These are phyloP conservation scores for Sorex araneus DNA, from an alignment of 2,113 vertebrate species.

Conservation along the genomic window DNA sequence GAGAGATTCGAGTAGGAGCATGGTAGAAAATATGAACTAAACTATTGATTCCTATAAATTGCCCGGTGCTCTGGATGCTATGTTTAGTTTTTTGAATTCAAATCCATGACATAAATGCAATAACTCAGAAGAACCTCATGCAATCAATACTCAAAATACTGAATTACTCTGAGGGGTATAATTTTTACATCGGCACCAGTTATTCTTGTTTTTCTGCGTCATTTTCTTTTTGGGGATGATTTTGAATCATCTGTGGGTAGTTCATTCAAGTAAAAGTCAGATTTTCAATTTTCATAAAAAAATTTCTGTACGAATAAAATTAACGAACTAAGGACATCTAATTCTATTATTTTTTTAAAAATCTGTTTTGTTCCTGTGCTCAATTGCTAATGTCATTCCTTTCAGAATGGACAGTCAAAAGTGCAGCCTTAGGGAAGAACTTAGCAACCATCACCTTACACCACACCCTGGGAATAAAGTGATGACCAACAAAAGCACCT, in stretches of 20 bases:
- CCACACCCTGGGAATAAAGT: not conserved
- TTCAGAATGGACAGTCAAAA: not conserved
- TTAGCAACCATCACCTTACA: too few species aligned
- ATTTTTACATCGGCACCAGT: slow-evolving; percentile 41
- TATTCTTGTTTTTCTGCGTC: slow-evolving; percentile 46
- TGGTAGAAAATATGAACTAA: slow-evolving; percentile 58
- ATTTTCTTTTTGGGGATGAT: slow-evolving; percentile 56
- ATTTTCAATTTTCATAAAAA: slow-evolving; percentile 47
- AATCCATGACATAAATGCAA: slow-evolving; percentile 25
- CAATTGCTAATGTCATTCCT: not conserved
- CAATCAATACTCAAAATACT: not conserved
- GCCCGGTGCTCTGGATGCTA: slow-evolving; percentile 8
- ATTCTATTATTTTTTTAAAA: not conserved
- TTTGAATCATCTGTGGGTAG: slow-evolving; percentile 69
- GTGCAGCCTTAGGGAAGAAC: slow-evolving; percentile 17
- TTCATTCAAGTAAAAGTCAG: slow-evolving; percentile 55
- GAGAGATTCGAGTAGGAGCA: not conserved
- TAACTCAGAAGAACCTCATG: not conserved
- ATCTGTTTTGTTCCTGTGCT: not conserved
- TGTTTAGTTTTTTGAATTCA: slow-evolving; percentile 63
- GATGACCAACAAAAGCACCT: not conserved
- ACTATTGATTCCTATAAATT: slow-evolving; percentile 19
- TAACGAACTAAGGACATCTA: not conserved
- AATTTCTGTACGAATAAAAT: slow-evolving; percentile 37
- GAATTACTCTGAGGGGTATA: not conserved